Base-by-base conservation (phyloP, 1,140 invertebrate species). In the Chrysopa pallens region DNA sequence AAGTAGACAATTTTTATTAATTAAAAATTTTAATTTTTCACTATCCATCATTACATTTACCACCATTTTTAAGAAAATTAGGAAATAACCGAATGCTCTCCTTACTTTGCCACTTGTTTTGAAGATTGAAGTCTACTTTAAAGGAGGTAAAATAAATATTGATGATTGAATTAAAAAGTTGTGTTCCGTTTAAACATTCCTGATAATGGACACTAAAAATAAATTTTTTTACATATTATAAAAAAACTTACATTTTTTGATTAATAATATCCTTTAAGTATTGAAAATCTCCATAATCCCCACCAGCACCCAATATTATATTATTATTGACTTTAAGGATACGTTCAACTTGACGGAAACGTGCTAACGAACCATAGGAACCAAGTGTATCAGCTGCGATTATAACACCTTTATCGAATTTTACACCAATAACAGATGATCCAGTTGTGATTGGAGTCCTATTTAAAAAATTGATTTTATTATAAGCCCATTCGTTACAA, bases 251-350 rank as follows among this genome's bases (percentile, higher is more conserved):
- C 84, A 93, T 82, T 72, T 91, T 91, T 58, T 92, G 85, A 53
- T 94, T 80, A 54, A 97, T 84, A 41, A 82, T 73, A 48, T 80
- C 78, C 55, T 78, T 79, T 5, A 98, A 66, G 54, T 80, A 91
- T 62, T 98, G 92, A 58, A 77, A 96, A 65, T 98, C 94, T 14
- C 89, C 92, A 63, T 88, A 94, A 66, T 98, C 94, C 9, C 93
- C 93, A 47, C 83, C 76, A 46, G 78, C 81, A 7, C 84, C 91
- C 15, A 96, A 60, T 29, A 96, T 67, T n/a, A 85, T 90, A 43
- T 80, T 76, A 36, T 90, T 71, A 60, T 97, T 97, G 0, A 97
- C 80, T 67, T 84, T 83, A 47, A 87, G 63, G 1, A 97, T 66
- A 51, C 93, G 70, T 1, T 84, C 73, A 47, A 84, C 77, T 62